These are phyloP conservation scores for Lutraria rhynchaena DNA, from an alignment of 1,140 invertebrate genomes.

Conservation along the genomic window DNA sequence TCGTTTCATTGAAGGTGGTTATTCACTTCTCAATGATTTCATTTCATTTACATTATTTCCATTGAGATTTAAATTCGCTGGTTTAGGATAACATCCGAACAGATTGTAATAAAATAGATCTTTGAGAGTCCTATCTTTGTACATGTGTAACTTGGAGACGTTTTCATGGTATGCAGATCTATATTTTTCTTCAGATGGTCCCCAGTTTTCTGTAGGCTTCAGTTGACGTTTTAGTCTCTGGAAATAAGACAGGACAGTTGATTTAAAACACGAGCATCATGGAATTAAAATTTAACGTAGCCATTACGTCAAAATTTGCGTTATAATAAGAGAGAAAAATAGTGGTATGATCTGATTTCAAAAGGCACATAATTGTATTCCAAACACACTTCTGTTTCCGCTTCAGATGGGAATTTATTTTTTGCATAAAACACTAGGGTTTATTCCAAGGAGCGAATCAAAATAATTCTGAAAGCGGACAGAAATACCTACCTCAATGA, in stretches of 20 bases:
- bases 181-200: not conserved
- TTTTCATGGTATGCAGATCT: not conserved
- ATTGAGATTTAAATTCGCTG: too few relatives aligned
- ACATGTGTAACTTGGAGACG: not conserved
- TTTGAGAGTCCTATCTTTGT: not conserved
- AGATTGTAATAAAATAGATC: constrained; percentile 13
- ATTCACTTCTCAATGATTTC: too few relatives aligned
- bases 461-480: too few relatives aligned
- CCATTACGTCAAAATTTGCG: not conserved
- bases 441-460: too few relatives aligned
- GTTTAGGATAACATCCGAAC: constrained; percentile 3
- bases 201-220: not conserved
- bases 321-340: not conserved
- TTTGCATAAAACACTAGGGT: too few relatives aligned
- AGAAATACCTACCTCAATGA: not conserved
- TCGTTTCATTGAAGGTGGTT: too few relatives aligned
- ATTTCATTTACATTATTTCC: too few relatives aligned
- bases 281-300: not conserved
- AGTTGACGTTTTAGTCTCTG: not conserved
- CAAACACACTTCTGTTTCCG: too few relatives aligned
- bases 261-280: not conserved
- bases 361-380: not conserved
- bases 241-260: not conserved
- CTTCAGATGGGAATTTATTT: too few relatives aligned
- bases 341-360: not conserved